phyloP scores from a whole-genome alignment of 2,113 vertebrate species.

The Platichthys stellatus region DNA sequence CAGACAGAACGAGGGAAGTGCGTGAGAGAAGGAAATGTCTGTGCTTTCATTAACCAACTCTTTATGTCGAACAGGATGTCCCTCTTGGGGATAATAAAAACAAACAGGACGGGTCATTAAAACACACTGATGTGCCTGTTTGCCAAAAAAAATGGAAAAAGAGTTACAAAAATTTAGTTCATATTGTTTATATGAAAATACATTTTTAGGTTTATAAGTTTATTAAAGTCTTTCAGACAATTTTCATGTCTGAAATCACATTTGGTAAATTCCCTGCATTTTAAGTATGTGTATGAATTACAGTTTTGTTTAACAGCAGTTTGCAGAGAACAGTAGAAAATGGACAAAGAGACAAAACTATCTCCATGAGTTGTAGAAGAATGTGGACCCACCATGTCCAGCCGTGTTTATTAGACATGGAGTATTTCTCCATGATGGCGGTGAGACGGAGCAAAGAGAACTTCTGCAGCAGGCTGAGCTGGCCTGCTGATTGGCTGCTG shows the following conservation, averaged over 20 bases:
- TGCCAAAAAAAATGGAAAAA: neutral
- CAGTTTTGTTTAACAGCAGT: too few relatives aligned
- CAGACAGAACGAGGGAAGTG: slow-evolving; percentile 51
- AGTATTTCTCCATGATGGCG: slow-evolving; percentile 97
- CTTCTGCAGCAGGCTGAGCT: slow-evolving; percentile 94
- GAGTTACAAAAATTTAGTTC: neutral
- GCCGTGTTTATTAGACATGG: slow-evolving; percentile 95
- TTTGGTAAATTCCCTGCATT: neutral
- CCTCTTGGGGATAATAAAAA: slow-evolving; percentile 52
- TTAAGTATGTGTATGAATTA: neutral
- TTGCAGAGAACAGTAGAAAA: neutral
- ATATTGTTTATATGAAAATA: neutral
- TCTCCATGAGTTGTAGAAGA: rapidly evolving
- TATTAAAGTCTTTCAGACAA: neutral
- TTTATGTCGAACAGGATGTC: slow-evolving; percentile 32
- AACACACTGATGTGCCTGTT: slow-evolving; percentile 47
- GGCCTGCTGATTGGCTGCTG: slow-evolving; percentile 91
- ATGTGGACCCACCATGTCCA: slow-evolving; percentile 90
- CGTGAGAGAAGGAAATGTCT: slow-evolving; percentile 33
- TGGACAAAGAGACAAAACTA: neutral
- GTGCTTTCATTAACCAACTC: slow-evolving; percentile 43
- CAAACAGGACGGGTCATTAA: slow-evolving; percentile 33
- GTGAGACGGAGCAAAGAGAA: slow-evolving; percentile 96
- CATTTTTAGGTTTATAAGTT: too few relatives aligned
- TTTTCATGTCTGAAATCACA: neutral